phyloP scores from a whole-genome alignment of 1,140 invertebrate species.

The Bombus sibiricus region DNA sequence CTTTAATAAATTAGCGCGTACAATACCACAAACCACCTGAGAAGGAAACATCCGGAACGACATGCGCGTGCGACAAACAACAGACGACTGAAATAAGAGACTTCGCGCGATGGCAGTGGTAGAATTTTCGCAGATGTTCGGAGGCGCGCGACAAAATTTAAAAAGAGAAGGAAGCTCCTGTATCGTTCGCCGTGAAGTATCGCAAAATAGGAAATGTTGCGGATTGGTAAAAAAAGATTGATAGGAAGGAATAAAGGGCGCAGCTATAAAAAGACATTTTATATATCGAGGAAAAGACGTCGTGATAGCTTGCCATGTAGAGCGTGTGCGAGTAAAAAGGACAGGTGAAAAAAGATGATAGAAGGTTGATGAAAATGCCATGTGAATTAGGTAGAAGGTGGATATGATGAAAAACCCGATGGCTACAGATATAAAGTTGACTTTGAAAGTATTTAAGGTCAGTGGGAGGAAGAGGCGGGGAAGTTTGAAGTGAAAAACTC shows the following conservation, averaged over 20 bases:
- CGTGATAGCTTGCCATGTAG: not conserved
- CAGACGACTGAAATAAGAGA: not conserved
- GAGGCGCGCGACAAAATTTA: too few relatives aligned
- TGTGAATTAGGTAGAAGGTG: not conserved
- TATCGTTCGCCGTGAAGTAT: not conserved
- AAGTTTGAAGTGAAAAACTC: not conserved
- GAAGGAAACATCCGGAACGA: not conserved
- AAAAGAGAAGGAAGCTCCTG: not conserved
- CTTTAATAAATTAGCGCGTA: too few relatives aligned
- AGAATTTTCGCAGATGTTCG: not conserved
- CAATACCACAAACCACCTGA: too few relatives aligned
- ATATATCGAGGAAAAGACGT: not conserved
- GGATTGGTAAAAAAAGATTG: not conserved
- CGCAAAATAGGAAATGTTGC: not conserved
- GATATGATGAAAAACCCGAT: not conserved
- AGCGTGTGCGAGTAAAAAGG: not conserved
- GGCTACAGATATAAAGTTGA: not conserved
- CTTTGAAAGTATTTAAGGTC: not conserved
- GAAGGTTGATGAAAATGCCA: not conserved
- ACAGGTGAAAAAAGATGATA: not conserved
- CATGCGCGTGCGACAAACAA: not conserved
- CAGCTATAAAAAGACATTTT: too few relatives aligned
- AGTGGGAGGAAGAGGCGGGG: too few relatives aligned
- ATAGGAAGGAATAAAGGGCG: not conserved
- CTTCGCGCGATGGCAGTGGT: not conserved